Base-by-base conservation (phyloP, 2,888 invertebrate species). In the Lacanobia oleracea region DNA sequence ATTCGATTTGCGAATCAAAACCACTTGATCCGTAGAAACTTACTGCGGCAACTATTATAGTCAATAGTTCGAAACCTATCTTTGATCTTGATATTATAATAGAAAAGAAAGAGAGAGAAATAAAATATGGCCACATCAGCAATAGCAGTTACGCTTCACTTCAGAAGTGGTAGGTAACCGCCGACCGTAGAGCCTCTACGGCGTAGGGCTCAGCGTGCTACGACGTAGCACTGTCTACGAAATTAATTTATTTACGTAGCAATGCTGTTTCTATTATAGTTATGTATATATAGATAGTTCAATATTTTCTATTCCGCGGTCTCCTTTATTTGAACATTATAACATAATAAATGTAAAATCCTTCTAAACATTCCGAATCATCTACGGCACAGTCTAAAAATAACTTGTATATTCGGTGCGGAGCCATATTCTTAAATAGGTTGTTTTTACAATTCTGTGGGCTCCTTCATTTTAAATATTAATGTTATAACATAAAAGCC, bases 181-280 rank as follows among this genome's bases (percentile, higher is more conserved):
- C 6, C 62, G n/a, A 40, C 43, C n/a, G 8, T 71, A 40, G 21
- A 54, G 21, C 27, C 53, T 74, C 73, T 79, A 79, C 74, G 74
- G 40, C 74, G 73, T 79, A 74, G 73, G 16, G 51, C 4, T n/a
- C 18, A 12, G 14, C 14, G n/a, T 69, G 50, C 73, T 53, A 48
- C 45, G 48, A 16, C 77, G 72, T 72, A 77, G 72, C 77, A 54
- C 7, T 14, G 40, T 48, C 27, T 48, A 68, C 54, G 40, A 16
- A 77, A 54, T 33, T n/a, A 27, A 10, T 45, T 18, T 18, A 37
- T 48, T 67, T 51, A 21, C 27, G 12, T 50, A 14, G 48, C 18
- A 14, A 37, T 6, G n/a, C 8, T 50, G 9, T 21, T 18, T 7
- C 48, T 48, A 48, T 33, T 6, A 33, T 6, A 27, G 27, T 2